Conservation (phyloP, 2,113 vertebrate genomes). For the Lichenostomus cassidix region DNA sequence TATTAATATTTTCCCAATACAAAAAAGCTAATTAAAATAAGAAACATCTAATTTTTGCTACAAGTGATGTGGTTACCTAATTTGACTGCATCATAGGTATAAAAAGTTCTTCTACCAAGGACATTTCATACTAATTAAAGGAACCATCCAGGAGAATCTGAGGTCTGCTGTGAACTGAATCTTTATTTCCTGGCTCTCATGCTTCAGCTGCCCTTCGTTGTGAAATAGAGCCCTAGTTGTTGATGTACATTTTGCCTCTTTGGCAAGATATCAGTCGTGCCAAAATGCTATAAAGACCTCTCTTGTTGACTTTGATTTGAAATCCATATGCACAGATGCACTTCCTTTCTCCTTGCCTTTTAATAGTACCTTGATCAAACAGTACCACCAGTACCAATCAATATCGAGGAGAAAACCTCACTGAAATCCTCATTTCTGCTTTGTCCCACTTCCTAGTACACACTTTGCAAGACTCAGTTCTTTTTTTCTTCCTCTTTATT, state of each 20-base stretch:
- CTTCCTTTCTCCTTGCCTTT: not conserved
- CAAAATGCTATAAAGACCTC: not conserved
- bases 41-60: not conserved
- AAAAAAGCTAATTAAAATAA: not conserved
- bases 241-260: not conserved
- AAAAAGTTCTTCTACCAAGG: not conserved
- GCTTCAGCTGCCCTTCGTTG: not conserved
- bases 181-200: not conserved
- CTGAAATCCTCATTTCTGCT: not conserved
- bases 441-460: not conserved
- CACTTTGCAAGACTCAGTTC: not conserved
- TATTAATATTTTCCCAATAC: not conserved
- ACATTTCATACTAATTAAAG: not conserved
- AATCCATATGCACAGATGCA: not conserved
- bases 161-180: not conserved
- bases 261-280: not conserved
- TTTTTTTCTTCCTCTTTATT: not conserved
- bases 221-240: not conserved
- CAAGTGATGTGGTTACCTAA: not conserved
- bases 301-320: not conserved
- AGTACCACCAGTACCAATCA: not conserved
- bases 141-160: not conserved
- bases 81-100: not conserved
- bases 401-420: rapidly evolving
- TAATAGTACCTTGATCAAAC: not conserved